Evolutionary conservation across 2,113 vertebrate genomes (phyloP).

Genomic region (Sapajus apella): DNA sequence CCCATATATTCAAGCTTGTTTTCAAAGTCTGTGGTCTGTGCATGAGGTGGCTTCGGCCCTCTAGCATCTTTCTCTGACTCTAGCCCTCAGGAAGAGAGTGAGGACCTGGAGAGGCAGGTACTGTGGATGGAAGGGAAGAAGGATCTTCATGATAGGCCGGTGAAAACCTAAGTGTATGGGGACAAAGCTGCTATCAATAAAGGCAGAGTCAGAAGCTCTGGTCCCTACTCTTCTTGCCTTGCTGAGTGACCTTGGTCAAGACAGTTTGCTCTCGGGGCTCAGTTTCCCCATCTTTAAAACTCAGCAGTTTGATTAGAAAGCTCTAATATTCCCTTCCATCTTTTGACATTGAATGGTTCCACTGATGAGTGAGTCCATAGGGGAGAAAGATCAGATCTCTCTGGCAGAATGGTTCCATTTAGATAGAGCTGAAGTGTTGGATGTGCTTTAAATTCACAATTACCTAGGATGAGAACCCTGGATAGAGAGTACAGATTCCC

Average conservation of each 20-base stretch:
- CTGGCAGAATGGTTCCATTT: not conserved
- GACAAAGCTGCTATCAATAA: slow-evolving; percentile 37
- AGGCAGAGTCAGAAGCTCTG: not conserved
- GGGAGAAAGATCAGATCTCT: not conserved
- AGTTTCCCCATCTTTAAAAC: not conserved
- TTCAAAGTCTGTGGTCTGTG: not conserved
- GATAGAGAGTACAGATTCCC: not conserved
- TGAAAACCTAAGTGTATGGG: not conserved
- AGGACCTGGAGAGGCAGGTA: not conserved
- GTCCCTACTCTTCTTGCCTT: slow-evolving; percentile 2
- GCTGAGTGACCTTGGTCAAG: slow-evolving; percentile 40
- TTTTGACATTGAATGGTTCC: slow-evolving; percentile 17
- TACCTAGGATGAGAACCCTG: not conserved
- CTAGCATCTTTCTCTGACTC: not conserved
- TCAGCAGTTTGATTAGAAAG: not conserved
- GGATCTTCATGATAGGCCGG: not conserved
- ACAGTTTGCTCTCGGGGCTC: not conserved
- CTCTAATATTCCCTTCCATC: not conserved
- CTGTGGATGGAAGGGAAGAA: not conserved
- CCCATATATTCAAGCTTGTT: not conserved
- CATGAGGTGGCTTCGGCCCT: not conserved
- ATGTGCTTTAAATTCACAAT: slow-evolving; percentile 25
- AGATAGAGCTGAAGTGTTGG: slow-evolving; percentile 34
- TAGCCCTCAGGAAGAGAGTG: not conserved
- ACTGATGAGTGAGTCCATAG: not conserved